These are phyloP conservation scores for Hirtodrosophila alboralis DNA, from an alignment of 2,888 invertebrate genomes.

Conservation along the genomic window DNA sequence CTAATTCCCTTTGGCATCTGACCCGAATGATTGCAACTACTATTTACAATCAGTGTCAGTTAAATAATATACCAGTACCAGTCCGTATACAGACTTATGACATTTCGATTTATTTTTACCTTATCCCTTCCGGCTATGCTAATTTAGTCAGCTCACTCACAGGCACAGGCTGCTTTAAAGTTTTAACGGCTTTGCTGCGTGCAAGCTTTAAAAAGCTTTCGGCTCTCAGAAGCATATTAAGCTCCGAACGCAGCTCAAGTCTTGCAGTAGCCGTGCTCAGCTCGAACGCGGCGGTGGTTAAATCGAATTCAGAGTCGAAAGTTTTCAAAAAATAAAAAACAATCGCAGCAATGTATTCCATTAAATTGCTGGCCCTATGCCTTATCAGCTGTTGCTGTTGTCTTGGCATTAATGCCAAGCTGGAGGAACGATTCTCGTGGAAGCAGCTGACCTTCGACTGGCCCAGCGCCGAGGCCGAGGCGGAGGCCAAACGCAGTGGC, in stretches of 20 bases:
- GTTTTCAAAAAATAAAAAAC: not conserved
- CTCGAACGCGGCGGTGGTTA: constrained; percentile 42
- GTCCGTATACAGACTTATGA: constrained; percentile 14
- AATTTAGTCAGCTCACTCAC: constrained; percentile 36
- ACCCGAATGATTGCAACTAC: constrained; percentile 5
- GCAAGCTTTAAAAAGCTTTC: constrained; percentile 17
- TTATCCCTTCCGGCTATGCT: constrained; percentile 53
- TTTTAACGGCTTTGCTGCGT: constrained; percentile 21
- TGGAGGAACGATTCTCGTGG: constrained; percentile 89
- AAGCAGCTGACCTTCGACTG: constrained; percentile 88
- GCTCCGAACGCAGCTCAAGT: constrained; percentile 40
- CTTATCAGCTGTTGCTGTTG: constrained; percentile 49
- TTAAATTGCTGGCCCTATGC: constrained; percentile 50
- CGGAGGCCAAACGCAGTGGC: constrained; percentile 86
- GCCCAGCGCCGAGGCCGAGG: constrained; percentile 86
- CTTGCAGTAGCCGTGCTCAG: constrained; percentile 55
- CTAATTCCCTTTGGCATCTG: not conserved
- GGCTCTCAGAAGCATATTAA: constrained; percentile 62
- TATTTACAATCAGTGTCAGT: not conserved
- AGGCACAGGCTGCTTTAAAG: constrained; percentile 20
- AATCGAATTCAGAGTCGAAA: not conserved
- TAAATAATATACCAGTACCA: not conserved
- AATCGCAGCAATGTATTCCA: constrained; percentile 29
- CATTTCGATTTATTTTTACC: constrained; percentile 42
- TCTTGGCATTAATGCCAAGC: constrained; percentile 79